Percentiles rank a stretch among this genome's conserved stretches.
Conservation (phyloP, 2,797 vertebrate species). For the Falco naumanni region DNA sequence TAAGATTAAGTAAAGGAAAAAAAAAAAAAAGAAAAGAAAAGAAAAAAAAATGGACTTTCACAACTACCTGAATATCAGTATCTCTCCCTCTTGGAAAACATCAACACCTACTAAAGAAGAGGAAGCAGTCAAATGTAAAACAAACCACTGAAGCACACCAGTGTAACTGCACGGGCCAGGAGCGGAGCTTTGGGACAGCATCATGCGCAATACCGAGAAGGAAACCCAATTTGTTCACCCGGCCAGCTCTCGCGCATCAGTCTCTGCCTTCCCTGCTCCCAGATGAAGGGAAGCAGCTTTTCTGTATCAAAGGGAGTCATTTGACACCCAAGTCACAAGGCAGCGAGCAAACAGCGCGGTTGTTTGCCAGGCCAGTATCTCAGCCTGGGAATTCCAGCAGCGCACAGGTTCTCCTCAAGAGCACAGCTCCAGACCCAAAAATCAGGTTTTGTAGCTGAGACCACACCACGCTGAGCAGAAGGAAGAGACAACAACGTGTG, state of each 20-base stretch:
- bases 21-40: not conserved
- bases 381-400: accelerated
- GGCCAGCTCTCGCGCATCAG: not conserved
- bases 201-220: accelerated
- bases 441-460: not conserved
- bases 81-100: not conserved
- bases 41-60: not conserved
- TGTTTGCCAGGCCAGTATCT: not conserved
- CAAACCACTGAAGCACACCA: not conserved
- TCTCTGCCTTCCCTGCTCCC: not conserved
- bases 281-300: not conserved
- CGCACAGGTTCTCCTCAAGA: not conserved
- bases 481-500: not conserved
- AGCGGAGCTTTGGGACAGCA: not conserved
- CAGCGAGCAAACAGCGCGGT: not conserved
- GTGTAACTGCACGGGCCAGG: accelerated
- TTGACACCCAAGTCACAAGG: not conserved
- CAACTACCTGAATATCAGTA: not conserved
- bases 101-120: not conserved
- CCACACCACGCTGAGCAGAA: not conserved
- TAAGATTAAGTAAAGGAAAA: not conserved
- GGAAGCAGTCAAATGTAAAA: not conserved
- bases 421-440: not conserved
- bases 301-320: not conserved
- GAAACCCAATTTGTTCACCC: not conserved